Percentiles rank a stretch among this genome's conserved stretches.
These are phyloP conservation scores for Camponotus pennsylvanicus DNA, from an alignment of 1,140 invertebrate species.

Conservation along the genomic window DNA sequence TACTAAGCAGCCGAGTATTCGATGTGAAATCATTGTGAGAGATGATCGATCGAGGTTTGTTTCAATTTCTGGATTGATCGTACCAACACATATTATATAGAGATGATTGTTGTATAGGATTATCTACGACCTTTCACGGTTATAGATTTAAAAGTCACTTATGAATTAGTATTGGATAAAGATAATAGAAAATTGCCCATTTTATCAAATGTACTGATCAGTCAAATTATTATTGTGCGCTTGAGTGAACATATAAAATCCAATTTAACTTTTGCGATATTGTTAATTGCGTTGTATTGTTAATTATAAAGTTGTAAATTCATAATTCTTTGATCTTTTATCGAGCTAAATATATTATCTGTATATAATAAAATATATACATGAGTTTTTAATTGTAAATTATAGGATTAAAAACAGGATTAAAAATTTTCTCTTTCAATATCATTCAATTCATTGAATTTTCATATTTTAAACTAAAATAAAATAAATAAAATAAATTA, in stretches of 20 bases:
- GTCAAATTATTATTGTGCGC: neutral
- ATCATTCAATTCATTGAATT: neutral
- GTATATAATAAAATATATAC: neutral
- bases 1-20: constrained; percentile 7
- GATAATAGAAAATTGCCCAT: constrained; percentile 31
- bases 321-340: neutral
- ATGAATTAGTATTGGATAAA: constrained; percentile 1
- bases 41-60: neutral
- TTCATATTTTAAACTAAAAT: neutral
- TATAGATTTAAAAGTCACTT: constrained; percentile 20
- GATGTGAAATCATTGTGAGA: neutral
- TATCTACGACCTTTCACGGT: neutral
- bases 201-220: constrained; percentile 1
- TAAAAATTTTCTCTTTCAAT: no score
- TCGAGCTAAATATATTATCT: constrained; percentile 7
- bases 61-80: neutral
- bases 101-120: neutral
- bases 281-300: neutral
- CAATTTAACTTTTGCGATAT: constrained; percentile 41
- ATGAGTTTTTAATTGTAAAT: neutral
- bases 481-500: neutral
- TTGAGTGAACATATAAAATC: constrained; percentile 8
- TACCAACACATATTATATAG: constrained; percentile 20
- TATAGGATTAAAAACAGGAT: no score
- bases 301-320: constrained; percentile 15